Percentiles rank a stretch among this genome's conserved stretches.
These are phyloP conservation scores for Cinara cedri DNA, from an alignment of 2,888 invertebrate species.

Conservation along the genomic window DNA sequence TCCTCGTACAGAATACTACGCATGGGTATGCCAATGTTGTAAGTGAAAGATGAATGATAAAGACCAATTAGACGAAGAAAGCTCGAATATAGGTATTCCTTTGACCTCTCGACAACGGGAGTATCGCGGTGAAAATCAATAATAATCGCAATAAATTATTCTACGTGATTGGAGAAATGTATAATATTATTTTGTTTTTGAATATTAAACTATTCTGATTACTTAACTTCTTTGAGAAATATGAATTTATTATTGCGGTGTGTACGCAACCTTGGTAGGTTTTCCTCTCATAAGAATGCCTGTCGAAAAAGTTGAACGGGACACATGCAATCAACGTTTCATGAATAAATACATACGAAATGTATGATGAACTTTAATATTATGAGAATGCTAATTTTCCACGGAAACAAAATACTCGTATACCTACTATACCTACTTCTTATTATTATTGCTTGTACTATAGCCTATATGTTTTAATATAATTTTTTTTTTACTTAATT, in stretches of 20 bases:
- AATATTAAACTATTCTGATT: background rate
- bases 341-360: constrained; percentile 29
- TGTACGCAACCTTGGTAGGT: too few relatives aligned
- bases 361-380: constrained; percentile 4
- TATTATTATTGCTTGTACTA: background rate
- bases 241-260: background rate
- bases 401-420: background rate
- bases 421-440: background rate
- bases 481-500: background rate
- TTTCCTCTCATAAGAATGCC: background rate
- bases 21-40: too few relatives aligned
- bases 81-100: too few relatives aligned
- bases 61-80: too few relatives aligned
- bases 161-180: too few relatives aligned
- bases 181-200: background rate
- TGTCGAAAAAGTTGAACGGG: constrained; percentile 8
- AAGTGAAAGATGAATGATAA: too few relatives aligned
- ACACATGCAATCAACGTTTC: constrained; percentile 30
- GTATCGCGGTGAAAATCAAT: too few relatives aligned
- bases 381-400: constrained; percentile 4
- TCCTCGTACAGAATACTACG: too few relatives aligned
- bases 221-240: background rate
- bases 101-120: too few relatives aligned
- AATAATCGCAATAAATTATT: too few relatives aligned
- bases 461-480: background rate